Evolutionary conservation across 1,140 invertebrate genomes (phyloP).

Genomic region (Brachionus plicatilis): DNA sequence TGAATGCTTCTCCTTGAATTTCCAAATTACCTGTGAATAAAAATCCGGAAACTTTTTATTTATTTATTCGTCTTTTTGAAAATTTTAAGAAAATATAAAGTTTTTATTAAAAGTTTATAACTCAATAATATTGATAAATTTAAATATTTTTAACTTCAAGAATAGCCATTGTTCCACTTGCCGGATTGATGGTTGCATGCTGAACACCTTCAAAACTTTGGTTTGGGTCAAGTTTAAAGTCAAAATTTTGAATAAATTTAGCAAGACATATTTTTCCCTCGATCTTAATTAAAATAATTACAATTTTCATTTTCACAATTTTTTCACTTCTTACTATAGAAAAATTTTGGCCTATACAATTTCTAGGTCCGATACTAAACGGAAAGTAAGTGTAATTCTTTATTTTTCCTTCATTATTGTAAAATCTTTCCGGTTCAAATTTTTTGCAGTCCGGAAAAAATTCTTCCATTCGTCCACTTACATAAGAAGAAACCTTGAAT

Average conservation of each 20-base stretch:
- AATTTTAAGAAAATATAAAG: neutral
- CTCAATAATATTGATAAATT: neutral
- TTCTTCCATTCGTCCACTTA: neutral
- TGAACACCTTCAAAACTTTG: conserved; percentile 23
- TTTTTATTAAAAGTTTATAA: neutral
- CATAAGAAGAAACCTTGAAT: conserved; percentile 20
- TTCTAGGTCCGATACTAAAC: conserved; percentile 1
- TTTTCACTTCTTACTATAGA: neutral
- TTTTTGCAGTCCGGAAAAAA: neutral
- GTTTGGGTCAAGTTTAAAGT: conserved; percentile 25
- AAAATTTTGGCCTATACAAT: conserved; percentile 37
- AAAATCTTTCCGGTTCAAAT: conserved; percentile 26
- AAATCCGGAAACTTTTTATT: too few relatives aligned
- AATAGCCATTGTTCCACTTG: neutral
- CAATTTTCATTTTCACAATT: neutral
- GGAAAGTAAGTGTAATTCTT: conserved; percentile 29
- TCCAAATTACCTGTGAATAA: too few relatives aligned
- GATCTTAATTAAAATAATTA: neutral
- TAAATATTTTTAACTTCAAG: neutral
- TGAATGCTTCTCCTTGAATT: too few relatives aligned
- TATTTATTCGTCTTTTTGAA: neutral
- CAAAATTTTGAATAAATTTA: conserved; percentile 22
- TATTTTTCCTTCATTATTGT: neutral
- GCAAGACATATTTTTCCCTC: conserved; percentile 12
- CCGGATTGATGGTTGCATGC: conserved; percentile 20